Evolutionary conservation across 2,888 invertebrate genomes (phyloP), one percentile per base, ranked within the genome.

Genomic region (Xestia sexstrigata): DNA sequence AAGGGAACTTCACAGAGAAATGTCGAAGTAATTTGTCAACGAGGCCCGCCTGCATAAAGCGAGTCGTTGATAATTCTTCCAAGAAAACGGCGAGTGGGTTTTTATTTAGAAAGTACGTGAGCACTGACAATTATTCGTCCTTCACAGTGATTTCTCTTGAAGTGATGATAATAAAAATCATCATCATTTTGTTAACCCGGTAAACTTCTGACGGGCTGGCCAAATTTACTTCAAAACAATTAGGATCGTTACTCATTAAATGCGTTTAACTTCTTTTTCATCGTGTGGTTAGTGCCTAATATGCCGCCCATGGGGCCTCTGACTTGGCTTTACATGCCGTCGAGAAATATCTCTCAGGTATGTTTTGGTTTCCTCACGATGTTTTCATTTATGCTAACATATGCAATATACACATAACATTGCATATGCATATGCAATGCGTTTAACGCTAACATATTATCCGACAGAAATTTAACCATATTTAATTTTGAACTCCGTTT

Each of bases 21-120:
- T 90, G 89, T 89, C 90, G 87, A 89, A 88, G 90, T 91, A 94
- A 95, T 96, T 95, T 95, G 94, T 95, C 95, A 95, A 86, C 90
- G 84, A 79, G 87, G 86, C 86, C 86, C 69, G 74, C 35, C 60
- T 82, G 81, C 87, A 87, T 86, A 76, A 83, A 86, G 77, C 88
- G 87, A 87, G 89, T 87, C 86, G 83, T 78, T 90, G 87, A 90
- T 90, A 89, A 90, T 91, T 89, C 89, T 94, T 94, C 93, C 89
- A 74, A 91, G 95, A 94, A 94, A 80, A 86, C 77, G 87, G 49
- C 81, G 82, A 82, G 70, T 82, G 81, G 89, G 68, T 74, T 83
- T 77, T 74, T 83, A 78, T 63, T 63, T 72, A 47, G 55, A 70
- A 84, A 79, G 75, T 52, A 42, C 45, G 30, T 20, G 68, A 60